Base-by-base conservation (phyloP, 2,888 invertebrate species). In the Ceratothoa steindachneri region DNA sequence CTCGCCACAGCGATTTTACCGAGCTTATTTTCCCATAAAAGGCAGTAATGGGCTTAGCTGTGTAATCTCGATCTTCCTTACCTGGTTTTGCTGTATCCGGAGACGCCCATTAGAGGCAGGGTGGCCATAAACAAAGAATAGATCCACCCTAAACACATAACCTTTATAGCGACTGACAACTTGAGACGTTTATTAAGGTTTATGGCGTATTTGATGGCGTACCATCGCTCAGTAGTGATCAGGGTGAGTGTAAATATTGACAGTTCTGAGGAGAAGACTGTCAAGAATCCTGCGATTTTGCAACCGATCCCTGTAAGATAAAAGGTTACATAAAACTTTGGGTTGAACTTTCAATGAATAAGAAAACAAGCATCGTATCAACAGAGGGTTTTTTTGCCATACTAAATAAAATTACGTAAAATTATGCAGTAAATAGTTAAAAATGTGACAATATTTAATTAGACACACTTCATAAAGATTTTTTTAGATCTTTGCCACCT, bases 161-260 rank as follows among this genome's bases (percentile, higher is more conserved):
- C 90, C 82, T 83, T 75, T 30, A 89, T 88, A 0, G 94, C 92
- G 9, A 89, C 87, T 30, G 88, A 85, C 71, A 93, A 85, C 69
- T 90, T 89, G 73, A 95, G 89, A 72, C 94, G 86, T 82, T 91
- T 89, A 81, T 93, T 93, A 75, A 92, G 86, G 83, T 93, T 90
- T 81, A 94, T 90, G 0, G 93, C 93, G 82, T 91, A 90, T 0
- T 91, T 91, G 74, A 93, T 93, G 7, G 93, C 91, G 83, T 82
- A 83, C 83, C 83, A 83, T 72, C 94, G 87, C 84, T 95, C 94
- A 69, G 93, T 85, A 0, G 95, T 94, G 53, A 95, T 91, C 31
- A 95, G 88, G 0, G 93, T 92, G 70, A 96, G 85, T 0, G 95
- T 93, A 83, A 91, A 93, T 5, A 95, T 91, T 22, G 94, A 94